phyloP scores from a whole-genome alignment of 2,888 invertebrate species.

The Ectemnius cavifrons region DNA sequence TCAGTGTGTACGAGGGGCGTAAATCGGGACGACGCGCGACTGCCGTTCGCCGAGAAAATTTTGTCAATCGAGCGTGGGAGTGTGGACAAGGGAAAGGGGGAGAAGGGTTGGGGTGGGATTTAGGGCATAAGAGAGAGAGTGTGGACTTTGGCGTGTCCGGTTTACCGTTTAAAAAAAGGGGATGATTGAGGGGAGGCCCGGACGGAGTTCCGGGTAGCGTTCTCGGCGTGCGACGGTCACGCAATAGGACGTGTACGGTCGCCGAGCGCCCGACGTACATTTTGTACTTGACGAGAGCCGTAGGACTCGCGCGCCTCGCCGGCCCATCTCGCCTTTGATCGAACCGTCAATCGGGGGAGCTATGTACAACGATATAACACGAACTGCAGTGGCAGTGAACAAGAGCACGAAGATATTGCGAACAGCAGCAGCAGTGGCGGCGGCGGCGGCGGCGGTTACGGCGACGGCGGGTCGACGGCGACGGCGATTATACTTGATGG shows the following conservation, averaged over 20 bases:
- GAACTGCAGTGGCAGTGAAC: conserved; percentile 78
- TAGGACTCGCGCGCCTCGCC: conserved; percentile 57
- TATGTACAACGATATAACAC: conserved; percentile 74
- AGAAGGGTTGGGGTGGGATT: too few relatives aligned
- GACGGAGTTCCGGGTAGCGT: background rate
- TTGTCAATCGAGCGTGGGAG: background rate
- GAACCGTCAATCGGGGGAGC: conserved; percentile 58
- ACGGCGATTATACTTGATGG: conserved; percentile 62
- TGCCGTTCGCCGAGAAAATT: background rate
- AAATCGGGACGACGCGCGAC: background rate
- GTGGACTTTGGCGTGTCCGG: background rate
- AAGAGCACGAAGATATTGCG: conserved; percentile 76
- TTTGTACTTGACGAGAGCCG: conserved; percentile 37
- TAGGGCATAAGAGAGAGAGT: too few relatives aligned
- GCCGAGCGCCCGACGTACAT: background rate
- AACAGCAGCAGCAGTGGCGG: conserved; percentile 72
- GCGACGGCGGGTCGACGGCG: conserved; percentile 55
- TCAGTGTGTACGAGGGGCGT: background rate
- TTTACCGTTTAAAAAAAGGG: conserved; percentile 1
- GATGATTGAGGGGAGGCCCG: background rate
- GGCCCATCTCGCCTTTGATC: conserved; percentile 60
- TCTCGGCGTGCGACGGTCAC: background rate
- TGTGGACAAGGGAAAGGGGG: too few relatives aligned
- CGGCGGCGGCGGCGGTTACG: conserved; percentile 65
- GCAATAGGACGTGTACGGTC: background rate